Evolutionary conservation across 2,113 vertebrate species (phyloP), one percentile per base, ranked within the genome.

Genomic region (Seriola quinqueradiata): DNA sequence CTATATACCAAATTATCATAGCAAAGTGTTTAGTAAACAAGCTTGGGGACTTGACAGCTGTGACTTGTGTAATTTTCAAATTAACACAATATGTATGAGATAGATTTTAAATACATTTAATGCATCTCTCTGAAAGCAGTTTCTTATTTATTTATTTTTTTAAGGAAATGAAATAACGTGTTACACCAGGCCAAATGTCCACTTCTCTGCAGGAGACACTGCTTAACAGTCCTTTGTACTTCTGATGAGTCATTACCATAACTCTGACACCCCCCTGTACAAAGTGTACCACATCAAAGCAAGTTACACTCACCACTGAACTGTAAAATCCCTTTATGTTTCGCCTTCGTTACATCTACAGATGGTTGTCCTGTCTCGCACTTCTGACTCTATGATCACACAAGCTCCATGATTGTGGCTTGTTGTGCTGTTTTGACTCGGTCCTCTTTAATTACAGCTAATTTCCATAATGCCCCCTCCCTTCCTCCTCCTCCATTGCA

Each of bases 381-480:
- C 68, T 40, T 54, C 36, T 78, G 66, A 85, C 44, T 79, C 36
- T 25, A 0, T 60, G 79, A 79, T 92, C 82, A 79, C 81, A 89
- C 67, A 44, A 12, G 13, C 58, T 61, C 17, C 52, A 23, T 70
- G 55, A 82, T 81, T 60, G 85, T 91, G 83, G 84, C 84, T 86
- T 77, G 84, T 89, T 69, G 61, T 71, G 55, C 74, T 80, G 60
- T 85, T 78, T 82, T 84, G 72, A 80, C 78, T 79, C 63, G 68
- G 82, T 78, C 76, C 82, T 91, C 66, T 82, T 88, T 89, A 91
- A 90, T 92, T 92, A 86, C 23, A 90, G 34, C 36, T 46, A 10
- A 84, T 85, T 88, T 90, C 38, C 63, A 85, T 79, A 73, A 50
- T 79, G 58, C 21, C 23, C 48, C 34, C 68, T 8, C 44, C 44